phyloP scores from a whole-genome alignment of 92 coral and sea anemone genomes.

The Pocillopora meandrina region DNA sequence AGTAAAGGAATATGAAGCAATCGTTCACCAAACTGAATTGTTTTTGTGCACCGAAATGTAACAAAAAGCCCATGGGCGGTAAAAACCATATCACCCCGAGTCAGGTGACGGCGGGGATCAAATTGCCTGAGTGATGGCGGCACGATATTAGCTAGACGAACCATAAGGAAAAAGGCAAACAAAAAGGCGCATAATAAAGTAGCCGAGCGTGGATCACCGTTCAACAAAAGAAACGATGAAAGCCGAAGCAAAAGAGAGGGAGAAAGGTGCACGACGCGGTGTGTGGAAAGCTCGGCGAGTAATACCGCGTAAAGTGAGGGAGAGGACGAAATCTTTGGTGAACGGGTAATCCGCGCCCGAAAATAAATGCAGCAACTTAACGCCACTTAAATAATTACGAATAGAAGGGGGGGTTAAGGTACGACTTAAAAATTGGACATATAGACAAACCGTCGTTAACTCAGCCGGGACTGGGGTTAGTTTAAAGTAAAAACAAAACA shows the following conservation, averaged over 20 bases:
- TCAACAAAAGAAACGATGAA: constrained; percentile 1
- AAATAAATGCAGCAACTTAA: constrained; percentile 38
- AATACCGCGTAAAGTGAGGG: not conserved
- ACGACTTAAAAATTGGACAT: constrained; percentile 38
- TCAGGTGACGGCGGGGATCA: constrained; percentile 36
- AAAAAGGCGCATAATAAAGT: constrained; percentile 35
- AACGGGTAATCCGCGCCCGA: constrained; percentile 32
- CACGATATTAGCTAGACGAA: constrained; percentile 23
- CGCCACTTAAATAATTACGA: constrained; percentile 44
- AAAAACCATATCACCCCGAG: constrained; percentile 17
- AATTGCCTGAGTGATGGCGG: constrained; percentile 22
- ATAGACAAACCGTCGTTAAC: constrained; percentile 27
- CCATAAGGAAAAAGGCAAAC: constrained; percentile 8
- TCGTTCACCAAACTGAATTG: constrained; percentile 27
- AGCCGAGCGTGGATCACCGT: constrained; percentile 17
- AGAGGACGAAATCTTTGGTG: constrained; percentile 23
- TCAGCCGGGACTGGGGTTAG: constrained; percentile 24
- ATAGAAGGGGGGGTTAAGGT: constrained; percentile 16
- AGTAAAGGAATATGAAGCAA: constrained; percentile 21
- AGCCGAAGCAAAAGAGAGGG: constrained; percentile 18
- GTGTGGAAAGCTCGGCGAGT: not conserved
- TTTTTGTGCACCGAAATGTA: not conserved
- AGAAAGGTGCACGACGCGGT: constrained; percentile 30
- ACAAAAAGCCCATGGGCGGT: constrained; percentile 6
- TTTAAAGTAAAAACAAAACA: constrained; percentile 30